Conservation (phyloP, 37 sponge, comb jelly and placozoan species). For the Eunapius fragilis region DNA sequence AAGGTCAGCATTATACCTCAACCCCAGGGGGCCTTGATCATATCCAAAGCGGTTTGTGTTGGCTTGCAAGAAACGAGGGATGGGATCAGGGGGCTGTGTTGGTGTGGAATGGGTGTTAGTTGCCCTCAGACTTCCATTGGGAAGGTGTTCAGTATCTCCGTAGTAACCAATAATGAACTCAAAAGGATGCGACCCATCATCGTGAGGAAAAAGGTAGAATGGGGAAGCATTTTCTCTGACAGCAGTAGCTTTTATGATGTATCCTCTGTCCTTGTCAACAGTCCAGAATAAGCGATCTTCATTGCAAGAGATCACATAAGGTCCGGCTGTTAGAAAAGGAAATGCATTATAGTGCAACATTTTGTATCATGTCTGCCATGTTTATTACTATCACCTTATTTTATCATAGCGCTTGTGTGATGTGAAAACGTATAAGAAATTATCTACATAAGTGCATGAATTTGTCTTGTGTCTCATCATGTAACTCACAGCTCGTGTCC, state of each 20-base stretch:
- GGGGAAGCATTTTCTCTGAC: constrained; percentile 24
- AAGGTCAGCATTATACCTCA: constrained; percentile 25
- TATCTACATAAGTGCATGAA: too few species aligned
- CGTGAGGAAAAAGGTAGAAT: constrained; percentile 43
- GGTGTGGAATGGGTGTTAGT: too few species aligned
- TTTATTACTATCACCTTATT: too few species aligned
- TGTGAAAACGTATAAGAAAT: too few species aligned
- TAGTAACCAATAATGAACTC: constrained; percentile 55
- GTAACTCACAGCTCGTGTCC: constrained; percentile 62
- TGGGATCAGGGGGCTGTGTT: not conserved
- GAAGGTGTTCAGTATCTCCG: constrained; percentile 1
- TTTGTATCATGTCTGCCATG: too few species aligned
- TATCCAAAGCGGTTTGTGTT: constrained; percentile 15
- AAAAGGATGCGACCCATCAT: constrained; percentile 26
- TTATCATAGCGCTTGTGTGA: too few species aligned
- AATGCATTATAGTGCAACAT: constrained; percentile 7
- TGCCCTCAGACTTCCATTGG: not conserved
- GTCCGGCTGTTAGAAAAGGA: constrained; percentile 48
- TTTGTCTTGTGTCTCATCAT: too few species aligned
- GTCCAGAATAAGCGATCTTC: constrained; percentile 20
- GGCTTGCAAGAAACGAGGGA: constrained; percentile 49
- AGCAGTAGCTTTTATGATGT: constrained; percentile 19
- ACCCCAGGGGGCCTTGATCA: constrained; percentile 34
- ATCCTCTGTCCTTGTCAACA: constrained; percentile 18
- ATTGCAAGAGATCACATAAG: constrained; percentile 41